Conservation (phyloP, 1,140 invertebrate genomes). For the Ladona fulva region DNA sequence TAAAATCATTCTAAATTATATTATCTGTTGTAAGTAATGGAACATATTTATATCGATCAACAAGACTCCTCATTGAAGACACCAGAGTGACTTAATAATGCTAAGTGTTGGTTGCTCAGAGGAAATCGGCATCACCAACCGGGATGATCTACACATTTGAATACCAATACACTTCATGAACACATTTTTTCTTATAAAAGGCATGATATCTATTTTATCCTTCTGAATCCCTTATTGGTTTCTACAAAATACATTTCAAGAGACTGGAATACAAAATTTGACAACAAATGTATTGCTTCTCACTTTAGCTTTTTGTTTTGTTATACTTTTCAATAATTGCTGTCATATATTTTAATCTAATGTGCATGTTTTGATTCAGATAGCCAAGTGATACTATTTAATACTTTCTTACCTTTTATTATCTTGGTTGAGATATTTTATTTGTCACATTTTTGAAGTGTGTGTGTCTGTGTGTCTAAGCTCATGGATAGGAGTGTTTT, state of each 20-base stretch:
- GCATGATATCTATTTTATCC: neutral
- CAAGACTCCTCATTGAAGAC: neutral
- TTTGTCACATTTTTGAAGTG: neutral
- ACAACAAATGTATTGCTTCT: neutral
- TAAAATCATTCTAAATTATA: no score
- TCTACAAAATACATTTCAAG: neutral
- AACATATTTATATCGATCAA: no score
- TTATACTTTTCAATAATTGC: neutral
- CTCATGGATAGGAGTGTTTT: neutral
- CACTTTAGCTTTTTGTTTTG: neutral
- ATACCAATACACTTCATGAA: constrained; percentile 46
- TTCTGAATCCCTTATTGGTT: neutral
- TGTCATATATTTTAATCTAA: neutral
- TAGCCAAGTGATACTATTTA: neutral
- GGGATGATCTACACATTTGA: constrained; percentile 47
- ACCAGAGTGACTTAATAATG: neutral
- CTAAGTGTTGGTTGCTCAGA: neutral
- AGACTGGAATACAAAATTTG: neutral
- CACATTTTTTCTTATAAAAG: constrained; percentile 13
- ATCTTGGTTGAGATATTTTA: neutral
- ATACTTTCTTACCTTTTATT: neutral
- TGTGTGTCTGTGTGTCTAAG: neutral
- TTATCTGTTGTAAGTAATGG: no score
- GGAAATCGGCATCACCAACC: neutral
- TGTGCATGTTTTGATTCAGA: neutral